Evolutionary conservation across 1,140 invertebrate species (phyloP).

Genomic region (Hycleus cichorii): DNA sequence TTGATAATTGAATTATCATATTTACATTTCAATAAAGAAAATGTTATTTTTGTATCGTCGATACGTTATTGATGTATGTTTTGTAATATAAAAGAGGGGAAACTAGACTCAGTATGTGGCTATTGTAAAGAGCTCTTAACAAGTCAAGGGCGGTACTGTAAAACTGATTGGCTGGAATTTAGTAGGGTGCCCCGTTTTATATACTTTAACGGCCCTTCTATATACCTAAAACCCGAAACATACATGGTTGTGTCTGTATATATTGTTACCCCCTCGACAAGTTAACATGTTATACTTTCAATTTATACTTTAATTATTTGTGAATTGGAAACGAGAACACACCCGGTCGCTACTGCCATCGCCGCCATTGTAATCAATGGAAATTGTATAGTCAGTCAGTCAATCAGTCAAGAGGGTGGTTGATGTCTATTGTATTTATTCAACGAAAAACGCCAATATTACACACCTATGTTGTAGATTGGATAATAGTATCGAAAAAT

Average conservation of each 20-base stretch:
- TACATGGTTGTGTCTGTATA: neutral
- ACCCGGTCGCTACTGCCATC: neutral
- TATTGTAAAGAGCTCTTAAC: conserved; percentile 11
- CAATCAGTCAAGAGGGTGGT: no score
- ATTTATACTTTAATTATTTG: conserved; percentile 27
- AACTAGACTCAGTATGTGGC: conserved; percentile 15
- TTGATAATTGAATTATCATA: no score
- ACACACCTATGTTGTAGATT: no score
- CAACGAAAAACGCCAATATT: no score
- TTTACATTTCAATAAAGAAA: no score
- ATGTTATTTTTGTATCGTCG: no score
- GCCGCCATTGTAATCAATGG: conserved; percentile 20
- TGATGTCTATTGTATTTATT: no score
- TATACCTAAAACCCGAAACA: no score
- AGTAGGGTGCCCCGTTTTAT: conserved; percentile 26
- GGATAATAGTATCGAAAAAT: no score
- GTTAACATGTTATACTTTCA: conserved; percentile 31
- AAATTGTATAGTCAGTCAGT: no score
- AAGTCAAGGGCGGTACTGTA: conserved; percentile 27
- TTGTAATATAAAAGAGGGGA: no score
- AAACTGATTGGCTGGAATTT: conserved; percentile 25
- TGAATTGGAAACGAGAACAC: conserved; percentile 22
- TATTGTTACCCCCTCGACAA: conserved; percentile 28
- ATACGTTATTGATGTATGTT: no score
- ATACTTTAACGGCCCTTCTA: conserved; percentile 14